phyloP scores from a whole-genome alignment of 1,140 invertebrate genomes.

The Eufriesea mexicana region DNA sequence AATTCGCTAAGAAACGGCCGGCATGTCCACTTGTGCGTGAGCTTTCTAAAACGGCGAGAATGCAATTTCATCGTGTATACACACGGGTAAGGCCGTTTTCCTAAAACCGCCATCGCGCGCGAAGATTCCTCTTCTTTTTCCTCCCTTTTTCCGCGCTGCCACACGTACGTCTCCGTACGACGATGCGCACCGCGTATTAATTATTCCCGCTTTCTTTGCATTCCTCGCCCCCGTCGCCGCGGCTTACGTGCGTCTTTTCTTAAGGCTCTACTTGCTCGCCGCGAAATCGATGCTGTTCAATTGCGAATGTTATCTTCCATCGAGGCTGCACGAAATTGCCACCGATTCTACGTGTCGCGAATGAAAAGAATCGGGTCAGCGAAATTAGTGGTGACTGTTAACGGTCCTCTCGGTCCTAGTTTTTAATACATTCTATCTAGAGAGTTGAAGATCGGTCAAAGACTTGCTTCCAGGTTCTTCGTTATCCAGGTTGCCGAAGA shows the following conservation, averaged over 20 bases:
- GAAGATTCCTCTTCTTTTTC: too few species aligned
- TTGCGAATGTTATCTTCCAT: background rate
- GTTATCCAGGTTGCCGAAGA: too few species aligned
- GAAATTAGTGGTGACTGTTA: background rate
- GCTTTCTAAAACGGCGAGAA: constrained; percentile 63
- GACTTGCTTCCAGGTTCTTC: too few species aligned
- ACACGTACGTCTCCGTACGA: background rate
- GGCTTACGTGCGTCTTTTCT: constrained; percentile 27
- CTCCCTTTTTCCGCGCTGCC: background rate
- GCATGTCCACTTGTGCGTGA: constrained; percentile 22
- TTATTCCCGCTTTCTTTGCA: constrained; percentile 35
- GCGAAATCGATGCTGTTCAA: background rate
- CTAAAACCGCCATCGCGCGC: background rate
- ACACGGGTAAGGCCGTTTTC: constrained; percentile 38
- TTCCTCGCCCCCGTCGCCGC: background rate
- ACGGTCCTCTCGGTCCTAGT: too few species aligned
- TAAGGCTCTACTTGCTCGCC: background rate
- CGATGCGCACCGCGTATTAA: constrained; percentile 33
- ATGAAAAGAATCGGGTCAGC: background rate
- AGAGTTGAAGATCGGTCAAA: too few species aligned
- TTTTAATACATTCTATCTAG: too few species aligned
- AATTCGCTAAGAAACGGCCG: constrained; percentile 28
- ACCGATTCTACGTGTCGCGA: background rate
- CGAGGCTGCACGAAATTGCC: background rate
- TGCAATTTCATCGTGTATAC: constrained; percentile 55